These are phyloP conservation scores for Orthosia gracilis DNA, from an alignment of 2,888 invertebrate species.

Conservation along the genomic window DNA sequence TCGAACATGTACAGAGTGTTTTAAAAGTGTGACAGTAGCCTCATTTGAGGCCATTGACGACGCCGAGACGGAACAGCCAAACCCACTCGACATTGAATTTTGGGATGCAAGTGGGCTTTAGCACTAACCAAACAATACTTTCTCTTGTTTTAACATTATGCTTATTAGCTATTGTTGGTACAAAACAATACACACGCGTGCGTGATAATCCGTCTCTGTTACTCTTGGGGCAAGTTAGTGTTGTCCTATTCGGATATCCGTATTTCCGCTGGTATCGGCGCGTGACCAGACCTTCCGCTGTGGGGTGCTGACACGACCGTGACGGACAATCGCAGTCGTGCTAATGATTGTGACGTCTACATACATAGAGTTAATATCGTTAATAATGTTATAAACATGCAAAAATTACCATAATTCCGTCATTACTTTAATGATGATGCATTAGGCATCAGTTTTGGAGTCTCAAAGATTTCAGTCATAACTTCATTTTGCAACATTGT, in stretches of 20 bases:
- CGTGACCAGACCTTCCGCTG: conserved; percentile 87
- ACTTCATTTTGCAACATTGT: not conserved
- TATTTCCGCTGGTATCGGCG: conserved; percentile 83
- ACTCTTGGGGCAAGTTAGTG: conserved; percentile 41
- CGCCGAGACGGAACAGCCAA: not conserved
- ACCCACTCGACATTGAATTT: conserved; percentile 32
- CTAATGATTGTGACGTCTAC: conserved; percentile 76
- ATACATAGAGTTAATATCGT: conserved; percentile 39
- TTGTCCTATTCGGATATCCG: conserved; percentile 83
- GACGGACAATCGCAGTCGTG: conserved; percentile 70
- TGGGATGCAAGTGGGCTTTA: conserved; percentile 28
- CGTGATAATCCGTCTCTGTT: conserved; percentile 61
- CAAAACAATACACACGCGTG: conserved; percentile 66
- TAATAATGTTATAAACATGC: conserved; percentile 30
- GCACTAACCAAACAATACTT: conserved; percentile 40
- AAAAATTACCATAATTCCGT: conserved; percentile 28
- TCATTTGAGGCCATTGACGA: conserved; percentile 24
- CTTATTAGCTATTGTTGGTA: conserved; percentile 55
- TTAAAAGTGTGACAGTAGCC: conserved; percentile 25
- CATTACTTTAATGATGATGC: conserved; percentile 43
- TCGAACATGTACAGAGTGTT: conserved; percentile 27
- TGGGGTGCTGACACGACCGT: conserved; percentile 80
- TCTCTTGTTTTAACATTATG: conserved; percentile 46
- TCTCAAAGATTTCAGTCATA: not conserved
- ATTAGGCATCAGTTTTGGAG: conserved; percentile 25